These are phyloP conservation scores for Leontopithecus rosalia DNA, from an alignment of 2,797 vertebrate genomes.

Conservation along the genomic window DNA sequence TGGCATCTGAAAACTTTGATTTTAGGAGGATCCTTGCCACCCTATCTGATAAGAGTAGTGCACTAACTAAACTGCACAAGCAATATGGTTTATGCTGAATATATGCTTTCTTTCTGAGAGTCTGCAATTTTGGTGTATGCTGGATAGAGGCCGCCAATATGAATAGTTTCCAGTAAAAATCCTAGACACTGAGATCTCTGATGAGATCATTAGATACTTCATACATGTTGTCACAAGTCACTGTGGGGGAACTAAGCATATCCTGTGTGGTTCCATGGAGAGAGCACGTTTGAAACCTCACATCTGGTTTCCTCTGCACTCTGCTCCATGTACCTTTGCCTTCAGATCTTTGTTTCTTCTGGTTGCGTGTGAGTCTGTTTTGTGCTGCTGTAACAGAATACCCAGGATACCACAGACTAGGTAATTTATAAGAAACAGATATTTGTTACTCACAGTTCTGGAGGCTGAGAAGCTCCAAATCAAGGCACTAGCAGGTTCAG, in stretches of 20 bases:
- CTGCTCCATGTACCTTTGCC: background rate
- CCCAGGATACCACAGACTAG: background rate
- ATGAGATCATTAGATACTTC: background rate
- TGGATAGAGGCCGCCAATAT: background rate
- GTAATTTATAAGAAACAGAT: background rate
- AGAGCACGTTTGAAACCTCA: background rate
- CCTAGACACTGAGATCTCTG: background rate
- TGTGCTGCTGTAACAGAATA: background rate
- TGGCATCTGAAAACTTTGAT: background rate
- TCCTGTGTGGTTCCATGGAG: no score
- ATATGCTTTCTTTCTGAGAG: background rate
- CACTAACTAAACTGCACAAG: background rate
- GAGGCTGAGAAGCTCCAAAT: background rate
- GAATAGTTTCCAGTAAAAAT: no score
- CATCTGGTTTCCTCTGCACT: background rate
- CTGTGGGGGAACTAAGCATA: background rate
- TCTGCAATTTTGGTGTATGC: background rate
- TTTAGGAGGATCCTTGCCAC: background rate
- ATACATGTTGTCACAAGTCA: background rate
- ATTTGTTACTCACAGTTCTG: background rate
- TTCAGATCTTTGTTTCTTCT: background rate
- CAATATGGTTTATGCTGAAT: background rate
- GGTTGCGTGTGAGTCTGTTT: background rate
- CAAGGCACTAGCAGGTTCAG: background rate
- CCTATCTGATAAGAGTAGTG: background rate